Percentiles rank a stretch among this genome's conserved stretches.
Conservation (phyloP, 2,113 vertebrate species). For the human (Homo sapiens) region GRCh38 chr13:30342001-30342500, state of each 20-base stretch:
- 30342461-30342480: neutral
- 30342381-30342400: neutral
- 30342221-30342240: neutral
- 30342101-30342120: neutral
- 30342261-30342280: neutral
- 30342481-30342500: neutral
- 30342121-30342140: neutral
- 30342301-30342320: neutral
- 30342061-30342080: neutral
- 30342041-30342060: neutral
- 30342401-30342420: neutral
- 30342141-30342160: neutral
- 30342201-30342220: neutral
- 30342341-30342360: neutral
- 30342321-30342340: constrained; percentile 1
- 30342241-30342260: neutral
- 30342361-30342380: neutral
- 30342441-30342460: neutral
- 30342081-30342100: neutral
- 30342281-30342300: neutral
- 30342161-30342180: neutral
- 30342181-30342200: accelerated
- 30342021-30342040: neutral
- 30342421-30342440: neutral
- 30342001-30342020: neutral